Base-by-base conservation (phyloP, 2,113 vertebrate species). In the Ardeotis arabs region DNA sequence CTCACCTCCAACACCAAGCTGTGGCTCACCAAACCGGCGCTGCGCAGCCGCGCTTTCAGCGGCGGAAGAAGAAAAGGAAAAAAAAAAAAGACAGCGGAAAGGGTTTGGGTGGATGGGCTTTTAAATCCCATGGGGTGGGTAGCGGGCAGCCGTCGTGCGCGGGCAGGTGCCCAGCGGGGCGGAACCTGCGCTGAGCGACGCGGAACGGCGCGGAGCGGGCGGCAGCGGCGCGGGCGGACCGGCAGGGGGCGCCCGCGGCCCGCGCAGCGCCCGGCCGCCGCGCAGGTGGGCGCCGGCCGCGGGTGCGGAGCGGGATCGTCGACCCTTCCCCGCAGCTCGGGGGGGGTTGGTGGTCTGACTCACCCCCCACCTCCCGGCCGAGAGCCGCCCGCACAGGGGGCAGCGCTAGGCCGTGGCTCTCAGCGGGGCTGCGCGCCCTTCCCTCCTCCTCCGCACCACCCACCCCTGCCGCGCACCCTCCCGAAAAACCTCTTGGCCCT, bases 221-320 rank as follows among this genome's bases (percentile, higher is more conserved):
- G 37, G 37, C 14, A 15, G 29, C 7, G 50, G 19, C 20, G 6
- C 2, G 7, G 56, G 17, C 6, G 4, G 22, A 8, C 55, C 97
- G 33, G 92, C 66, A 98, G 97, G 89, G 96, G 98, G 97, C 81
- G 95, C 97, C 96, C 91, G 35, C 68, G 77, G 49, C 80, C 66
- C 84, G 72, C 85, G 49, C 59, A 91, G 84, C 3, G 28, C 39
- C 12, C 10, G 2, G 8, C 4, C 2, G 21, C 41, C 7, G 14
- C 39, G 27, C 87, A 91, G 94, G 91, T 74, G 69, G 56, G 28
- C 11, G 12, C 44, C 13, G 9, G 15, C 17, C 5, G 37, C 49
- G 28, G 75, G 6, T 3, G 12, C 37, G 55, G 59, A 1, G 66
- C 10, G 3, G 18, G 20, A 20, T 6, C 16, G 19, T 3, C 14